Percentiles rank a stretch among this genome's conserved stretches.
Conservation (phyloP, 2,888 invertebrate genomes). For the Empis stercorea region DNA sequence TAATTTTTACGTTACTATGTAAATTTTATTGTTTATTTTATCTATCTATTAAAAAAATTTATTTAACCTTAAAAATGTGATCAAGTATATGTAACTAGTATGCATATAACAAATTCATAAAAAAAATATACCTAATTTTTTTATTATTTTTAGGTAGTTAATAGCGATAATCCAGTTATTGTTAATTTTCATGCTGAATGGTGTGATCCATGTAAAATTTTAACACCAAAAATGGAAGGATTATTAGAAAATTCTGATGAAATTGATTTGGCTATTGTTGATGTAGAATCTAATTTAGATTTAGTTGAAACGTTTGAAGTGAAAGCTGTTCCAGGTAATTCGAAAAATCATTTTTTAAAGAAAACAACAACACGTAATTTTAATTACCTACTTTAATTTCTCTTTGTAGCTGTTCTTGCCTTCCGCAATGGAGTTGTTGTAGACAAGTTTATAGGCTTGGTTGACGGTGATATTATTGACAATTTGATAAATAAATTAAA, state of each 20-base stretch:
- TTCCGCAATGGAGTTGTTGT: slow-evolving; percentile 70
- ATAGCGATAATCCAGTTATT: slow-evolving; percentile 72
- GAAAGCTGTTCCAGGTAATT: slow-evolving; percentile 72
- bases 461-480: slow-evolving; percentile 68
- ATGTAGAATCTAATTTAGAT: slow-evolving; percentile 71
- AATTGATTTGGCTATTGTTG: slow-evolving; percentile 66
- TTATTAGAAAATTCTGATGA: slow-evolving; percentile 57
- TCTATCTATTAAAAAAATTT: too few species aligned
- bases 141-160: slow-evolving; percentile 48
- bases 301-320: slow-evolving; percentile 70
- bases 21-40: too few species aligned
- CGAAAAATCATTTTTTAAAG: too few species aligned
- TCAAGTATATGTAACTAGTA: too few species aligned
- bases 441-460: slow-evolving; percentile 79
- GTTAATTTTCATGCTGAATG: slow-evolving; percentile 85
- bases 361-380: too few species aligned
- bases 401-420: slow-evolving; percentile 41
- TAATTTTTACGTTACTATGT: too few species aligned
- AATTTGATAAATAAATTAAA: slow-evolving; percentile 53
- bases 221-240: slow-evolving; percentile 70
- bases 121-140: too few species aligned
- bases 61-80: too few species aligned
- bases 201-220: slow-evolving; percentile 81
- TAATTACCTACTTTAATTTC: too few species aligned
- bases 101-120: too few species aligned